phyloP scores from a whole-genome alignment of 2,888 invertebrate species.

The Lacanobia oleracea region DNA sequence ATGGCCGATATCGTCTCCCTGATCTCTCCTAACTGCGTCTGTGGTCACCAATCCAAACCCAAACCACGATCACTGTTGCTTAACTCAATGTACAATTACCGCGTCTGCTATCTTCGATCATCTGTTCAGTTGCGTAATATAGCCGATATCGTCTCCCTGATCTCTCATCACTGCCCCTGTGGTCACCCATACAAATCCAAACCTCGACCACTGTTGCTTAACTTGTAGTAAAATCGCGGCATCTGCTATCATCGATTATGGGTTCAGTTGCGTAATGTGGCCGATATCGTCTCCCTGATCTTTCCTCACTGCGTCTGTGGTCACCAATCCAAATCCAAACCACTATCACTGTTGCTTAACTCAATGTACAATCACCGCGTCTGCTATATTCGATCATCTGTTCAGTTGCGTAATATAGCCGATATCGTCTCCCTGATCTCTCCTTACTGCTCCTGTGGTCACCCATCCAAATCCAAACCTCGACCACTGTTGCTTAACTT shows the following conservation, averaged over 20 bases:
- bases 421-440: too few species aligned
- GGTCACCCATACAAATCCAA: slow-evolving; percentile 5
- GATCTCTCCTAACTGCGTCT: too few species aligned
- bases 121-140: background rate
- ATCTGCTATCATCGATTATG: slow-evolving; percentile 9
- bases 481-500: background rate
- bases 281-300: too few species aligned
- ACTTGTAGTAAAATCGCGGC: background rate
- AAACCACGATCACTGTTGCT: background rate
- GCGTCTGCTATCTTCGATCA: slow-evolving; percentile 16
- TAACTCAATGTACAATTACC: background rate
- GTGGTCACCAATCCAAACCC: background rate
- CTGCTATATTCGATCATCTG: slow-evolving; percentile 3
- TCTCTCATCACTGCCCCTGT: background rate
- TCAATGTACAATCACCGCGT: background rate
- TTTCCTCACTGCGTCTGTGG: too few species aligned
- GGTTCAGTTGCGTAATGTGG: background rate
- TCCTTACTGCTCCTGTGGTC: too few species aligned
- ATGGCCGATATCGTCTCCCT: background rate
- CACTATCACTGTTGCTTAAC: background rate
- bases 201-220: background rate
- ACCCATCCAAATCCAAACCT: slow-evolving; percentile 15
- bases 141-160: too few species aligned
- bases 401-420: background rate
- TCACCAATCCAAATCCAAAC: slow-evolving; percentile 7